phyloP scores from a whole-genome alignment of 2,113 vertebrate species.

The Phocoena sinus region DNA sequence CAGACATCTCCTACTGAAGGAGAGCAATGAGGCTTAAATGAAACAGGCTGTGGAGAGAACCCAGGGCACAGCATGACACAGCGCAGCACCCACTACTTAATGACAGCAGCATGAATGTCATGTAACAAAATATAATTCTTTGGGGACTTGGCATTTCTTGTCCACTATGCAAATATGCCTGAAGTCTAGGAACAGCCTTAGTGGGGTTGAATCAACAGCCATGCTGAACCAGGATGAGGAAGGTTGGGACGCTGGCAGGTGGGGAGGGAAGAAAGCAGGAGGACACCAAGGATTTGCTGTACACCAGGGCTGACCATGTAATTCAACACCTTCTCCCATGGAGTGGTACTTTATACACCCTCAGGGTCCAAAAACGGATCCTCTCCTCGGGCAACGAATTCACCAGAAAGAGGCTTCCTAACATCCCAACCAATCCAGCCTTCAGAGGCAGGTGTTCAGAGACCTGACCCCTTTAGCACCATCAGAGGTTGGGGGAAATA shows the following conservation, averaged over 20 bases:
- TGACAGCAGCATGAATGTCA: background rate
- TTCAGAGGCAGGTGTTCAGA: background rate
- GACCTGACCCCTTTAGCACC: background rate
- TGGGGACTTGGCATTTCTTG: background rate
- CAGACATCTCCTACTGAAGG: background rate
- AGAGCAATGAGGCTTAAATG: background rate
- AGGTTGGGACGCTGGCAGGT: background rate
- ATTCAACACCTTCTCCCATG: background rate
- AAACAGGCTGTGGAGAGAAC: background rate
- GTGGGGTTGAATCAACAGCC: background rate
- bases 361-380: background rate
- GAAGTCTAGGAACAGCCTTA: background rate
- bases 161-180: background rate
- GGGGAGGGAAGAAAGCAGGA: background rate
- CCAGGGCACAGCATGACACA: background rate
- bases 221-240: background rate
- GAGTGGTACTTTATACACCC: background rate
- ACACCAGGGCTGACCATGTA: accelerated
- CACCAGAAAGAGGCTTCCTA: background rate
- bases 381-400: background rate
- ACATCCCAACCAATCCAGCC: background rate
- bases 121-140: background rate
- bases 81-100: background rate
- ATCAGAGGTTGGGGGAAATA: background rate
- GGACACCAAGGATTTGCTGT: background rate